Conservation (phyloP, 2,888 invertebrate genomes). For the Patella depressa region DNA sequence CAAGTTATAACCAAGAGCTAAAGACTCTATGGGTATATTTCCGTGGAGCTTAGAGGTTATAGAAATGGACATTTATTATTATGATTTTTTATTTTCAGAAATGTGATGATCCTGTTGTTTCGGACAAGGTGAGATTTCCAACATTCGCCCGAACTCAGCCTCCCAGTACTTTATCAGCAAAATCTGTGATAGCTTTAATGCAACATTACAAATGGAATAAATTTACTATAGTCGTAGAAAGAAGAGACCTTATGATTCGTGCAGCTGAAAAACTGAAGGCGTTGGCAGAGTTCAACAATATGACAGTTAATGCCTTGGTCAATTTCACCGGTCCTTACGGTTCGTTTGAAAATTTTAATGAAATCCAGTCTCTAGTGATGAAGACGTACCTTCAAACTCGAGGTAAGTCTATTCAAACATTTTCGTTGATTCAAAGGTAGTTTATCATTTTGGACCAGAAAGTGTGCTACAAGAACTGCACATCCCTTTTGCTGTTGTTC, state of each 20-base stretch:
- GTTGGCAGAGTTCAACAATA: conserved; percentile 81
- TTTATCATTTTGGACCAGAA: too few relatives aligned
- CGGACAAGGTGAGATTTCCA: conserved; percentile 87
- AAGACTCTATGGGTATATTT: too few relatives aligned
- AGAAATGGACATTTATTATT: background rate
- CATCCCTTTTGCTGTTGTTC: too few relatives aligned
- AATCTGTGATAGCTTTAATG: conserved; percentile 90
- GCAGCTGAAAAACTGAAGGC: conserved; percentile 84
- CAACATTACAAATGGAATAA: conserved; percentile 91
- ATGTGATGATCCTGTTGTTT: conserved; percentile 89
- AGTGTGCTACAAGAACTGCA: too few relatives aligned
- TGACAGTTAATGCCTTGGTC: conserved; percentile 82
- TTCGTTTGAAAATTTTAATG: conserved; percentile 25
- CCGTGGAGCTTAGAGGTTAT: too few relatives aligned
- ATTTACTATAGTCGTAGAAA: conserved; percentile 77
- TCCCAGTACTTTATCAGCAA: conserved; percentile 92
- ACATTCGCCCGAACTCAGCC: conserved; percentile 92
- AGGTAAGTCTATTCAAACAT: conserved; percentile 75
- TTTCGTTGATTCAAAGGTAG: too few relatives aligned
- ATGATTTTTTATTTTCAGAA: conserved; percentile 77
- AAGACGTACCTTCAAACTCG: conserved; percentile 84
- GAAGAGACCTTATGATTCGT: conserved; percentile 47
- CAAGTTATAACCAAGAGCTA: too few relatives aligned
- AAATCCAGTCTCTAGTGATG: conserved; percentile 77
- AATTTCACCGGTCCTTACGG: conserved; percentile 58